Conservation (phyloP, 2,113 vertebrate genomes). For the Tichodroma muraria region DNA sequence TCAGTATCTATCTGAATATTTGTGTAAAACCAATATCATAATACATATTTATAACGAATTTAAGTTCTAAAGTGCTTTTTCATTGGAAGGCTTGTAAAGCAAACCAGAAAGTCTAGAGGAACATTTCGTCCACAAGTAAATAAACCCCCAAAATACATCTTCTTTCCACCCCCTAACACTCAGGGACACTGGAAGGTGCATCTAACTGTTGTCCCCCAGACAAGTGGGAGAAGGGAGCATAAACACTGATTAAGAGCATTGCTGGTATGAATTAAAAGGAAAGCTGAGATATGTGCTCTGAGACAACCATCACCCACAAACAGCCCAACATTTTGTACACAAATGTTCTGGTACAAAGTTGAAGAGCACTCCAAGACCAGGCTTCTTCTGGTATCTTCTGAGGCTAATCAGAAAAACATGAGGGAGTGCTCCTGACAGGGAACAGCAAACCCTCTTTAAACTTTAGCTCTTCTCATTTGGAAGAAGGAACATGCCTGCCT, state of each 20-base stretch:
- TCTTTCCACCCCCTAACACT: neutral
- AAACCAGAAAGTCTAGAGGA: neutral
- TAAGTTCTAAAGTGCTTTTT: neutral
- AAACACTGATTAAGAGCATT: neutral
- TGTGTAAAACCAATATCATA: no score
- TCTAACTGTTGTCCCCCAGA: neutral
- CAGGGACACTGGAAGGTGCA: neutral
- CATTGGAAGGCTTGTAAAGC: neutral
- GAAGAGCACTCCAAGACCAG: slow-evolving; percentile 7
- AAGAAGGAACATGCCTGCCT: neutral
- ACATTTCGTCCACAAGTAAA: neutral
- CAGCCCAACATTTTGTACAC: neutral
- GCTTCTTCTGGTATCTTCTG: slow-evolving; percentile 14
- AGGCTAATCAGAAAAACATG: neutral
- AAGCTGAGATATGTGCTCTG: neutral
- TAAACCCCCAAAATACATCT: neutral
- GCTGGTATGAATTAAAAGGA: neutral
- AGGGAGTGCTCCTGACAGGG: neutral
- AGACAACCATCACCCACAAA: neutral
- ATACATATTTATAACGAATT: no score
- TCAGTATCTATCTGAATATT: no score
- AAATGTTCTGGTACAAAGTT: neutral
- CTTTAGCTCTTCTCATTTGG: neutral
- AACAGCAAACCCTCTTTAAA: slow-evolving; percentile 5
- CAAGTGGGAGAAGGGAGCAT: neutral